These are phyloP conservation scores for Elgaria multicarinata DNA, from an alignment of 2,113 vertebrate genomes.

Conservation along the genomic window DNA sequence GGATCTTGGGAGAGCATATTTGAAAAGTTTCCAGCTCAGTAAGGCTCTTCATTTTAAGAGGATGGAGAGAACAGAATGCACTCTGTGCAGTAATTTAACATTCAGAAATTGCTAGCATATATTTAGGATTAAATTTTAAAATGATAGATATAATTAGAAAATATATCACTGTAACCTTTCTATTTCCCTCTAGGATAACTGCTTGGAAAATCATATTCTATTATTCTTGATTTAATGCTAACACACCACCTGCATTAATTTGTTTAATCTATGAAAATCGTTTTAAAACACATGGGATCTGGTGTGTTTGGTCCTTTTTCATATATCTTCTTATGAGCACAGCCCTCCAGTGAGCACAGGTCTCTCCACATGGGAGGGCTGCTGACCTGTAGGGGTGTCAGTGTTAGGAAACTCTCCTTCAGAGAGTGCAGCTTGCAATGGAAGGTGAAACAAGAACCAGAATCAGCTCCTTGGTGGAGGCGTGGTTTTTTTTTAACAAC, in stretches of 20 bases:
- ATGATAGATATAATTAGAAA: slow-evolving; percentile 21
- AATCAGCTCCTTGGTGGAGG: too few relatives aligned
- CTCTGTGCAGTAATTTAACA: slow-evolving; percentile 21
- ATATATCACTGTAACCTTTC: slow-evolving; percentile 23
- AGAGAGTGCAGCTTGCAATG: not conserved
- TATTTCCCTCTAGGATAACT: slow-evolving; percentile 38
- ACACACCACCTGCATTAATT: not conserved
- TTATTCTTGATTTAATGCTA: slow-evolving; percentile 11
- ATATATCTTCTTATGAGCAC: not conserved
- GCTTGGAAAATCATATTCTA: not conserved
- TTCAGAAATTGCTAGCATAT: slow-evolving; percentile 38
- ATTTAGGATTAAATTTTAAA: slow-evolving; percentile 31
- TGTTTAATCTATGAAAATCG: slow-evolving; percentile 4
- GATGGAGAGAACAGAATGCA: not conserved
- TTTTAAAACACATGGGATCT: not conserved
- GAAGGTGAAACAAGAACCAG: not conserved
- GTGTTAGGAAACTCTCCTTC: not conserved
- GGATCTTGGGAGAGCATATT: slow-evolving; percentile 32
- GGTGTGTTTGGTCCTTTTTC: not conserved
- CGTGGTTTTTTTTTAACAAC: too few relatives aligned
- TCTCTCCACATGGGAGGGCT: not conserved
- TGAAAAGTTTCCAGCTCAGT: slow-evolving; percentile 31
- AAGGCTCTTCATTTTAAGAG: slow-evolving; percentile 40
- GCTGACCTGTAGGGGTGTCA: not conserved
- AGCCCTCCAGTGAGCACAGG: not conserved